Evolutionary conservation across 2,113 vertebrate genomes (phyloP).

Genomic region (Himantopus leucocephalus): DNA sequence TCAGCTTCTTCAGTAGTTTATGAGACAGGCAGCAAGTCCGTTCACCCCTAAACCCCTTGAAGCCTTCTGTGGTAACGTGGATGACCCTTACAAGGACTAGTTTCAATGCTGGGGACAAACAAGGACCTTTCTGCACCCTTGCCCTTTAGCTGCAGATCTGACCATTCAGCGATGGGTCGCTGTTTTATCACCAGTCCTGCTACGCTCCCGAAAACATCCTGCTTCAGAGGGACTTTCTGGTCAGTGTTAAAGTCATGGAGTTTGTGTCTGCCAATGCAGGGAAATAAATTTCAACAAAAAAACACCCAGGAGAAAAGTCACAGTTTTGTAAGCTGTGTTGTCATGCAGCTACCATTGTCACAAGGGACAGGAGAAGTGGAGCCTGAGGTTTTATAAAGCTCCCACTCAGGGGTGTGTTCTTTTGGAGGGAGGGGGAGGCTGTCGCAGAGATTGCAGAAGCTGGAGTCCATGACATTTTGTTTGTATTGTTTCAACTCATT

Average conservation of each 20-base stretch:
- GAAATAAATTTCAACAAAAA: neutral
- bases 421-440: neutral
- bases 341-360: neutral
- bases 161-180: fast-evolving
- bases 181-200: neutral
- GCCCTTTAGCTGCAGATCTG: neutral
- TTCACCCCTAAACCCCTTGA: neutral
- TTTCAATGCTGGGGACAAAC: neutral
- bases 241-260: neutral
- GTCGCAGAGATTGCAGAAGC: neutral
- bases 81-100: neutral
- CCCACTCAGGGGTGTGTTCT: neutral
- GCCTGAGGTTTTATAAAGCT: conserved; percentile 11
- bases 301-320: neutral
- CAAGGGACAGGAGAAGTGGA: neutral
- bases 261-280: neutral
- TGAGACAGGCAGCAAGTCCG: neutral
- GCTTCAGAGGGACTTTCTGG: neutral
- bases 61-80: neutral
- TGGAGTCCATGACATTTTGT: neutral
- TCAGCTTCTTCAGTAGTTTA: neutral
- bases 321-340: neutral
- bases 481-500: conserved; percentile 5
- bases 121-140: neutral
- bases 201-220: neutral